These are phyloP conservation scores for Pollenia griseotomentosa DNA, from an alignment of 2,888 invertebrate species.

Conservation along the genomic window DNA sequence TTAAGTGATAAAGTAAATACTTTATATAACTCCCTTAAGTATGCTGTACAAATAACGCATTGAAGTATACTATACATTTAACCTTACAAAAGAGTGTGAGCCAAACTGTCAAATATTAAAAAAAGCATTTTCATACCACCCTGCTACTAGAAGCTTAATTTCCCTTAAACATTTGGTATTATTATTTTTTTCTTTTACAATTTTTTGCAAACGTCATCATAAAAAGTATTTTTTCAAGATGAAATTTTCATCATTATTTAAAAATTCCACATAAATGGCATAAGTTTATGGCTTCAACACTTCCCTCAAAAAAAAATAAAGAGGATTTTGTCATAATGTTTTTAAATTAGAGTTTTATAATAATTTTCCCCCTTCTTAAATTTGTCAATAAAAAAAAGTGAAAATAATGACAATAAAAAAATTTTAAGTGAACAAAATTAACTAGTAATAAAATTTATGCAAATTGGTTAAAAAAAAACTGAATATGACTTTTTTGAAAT, in stretches of 20 bases:
- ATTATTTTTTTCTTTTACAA: background rate
- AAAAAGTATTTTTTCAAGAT: slow-evolving; percentile 49
- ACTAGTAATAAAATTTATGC: slow-evolving; percentile 5
- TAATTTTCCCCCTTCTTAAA: slow-evolving; percentile 12
- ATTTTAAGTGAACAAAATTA: background rate
- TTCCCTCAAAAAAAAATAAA: background rate
- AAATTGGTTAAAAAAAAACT: slow-evolving; percentile 9
- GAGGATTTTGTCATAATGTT: background rate
- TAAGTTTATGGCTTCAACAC: slow-evolving; percentile 9
- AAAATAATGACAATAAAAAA: slow-evolving; percentile 47
- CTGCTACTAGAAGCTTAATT: background rate
- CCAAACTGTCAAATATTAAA: too few relatives aligned
- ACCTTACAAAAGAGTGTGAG: background rate
- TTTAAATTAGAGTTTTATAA: slow-evolving; percentile 43
- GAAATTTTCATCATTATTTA: slow-evolving; percentile 54
- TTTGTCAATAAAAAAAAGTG: background rate
- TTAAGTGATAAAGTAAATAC: too few relatives aligned
- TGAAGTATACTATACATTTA: background rate
- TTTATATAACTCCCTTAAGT: background rate
- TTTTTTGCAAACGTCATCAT: slow-evolving; percentile 64
- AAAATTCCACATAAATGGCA: slow-evolving; percentile 39
- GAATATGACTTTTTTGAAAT: background rate
- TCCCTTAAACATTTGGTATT: background rate
- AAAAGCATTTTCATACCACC: background rate
- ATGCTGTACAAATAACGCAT: background rate